Percentiles rank a stretch among this genome's conserved stretches.
phyloP scores from a whole-genome alignment of 2,113 vertebrate genomes.

The Dromiciops gliroides region DNA sequence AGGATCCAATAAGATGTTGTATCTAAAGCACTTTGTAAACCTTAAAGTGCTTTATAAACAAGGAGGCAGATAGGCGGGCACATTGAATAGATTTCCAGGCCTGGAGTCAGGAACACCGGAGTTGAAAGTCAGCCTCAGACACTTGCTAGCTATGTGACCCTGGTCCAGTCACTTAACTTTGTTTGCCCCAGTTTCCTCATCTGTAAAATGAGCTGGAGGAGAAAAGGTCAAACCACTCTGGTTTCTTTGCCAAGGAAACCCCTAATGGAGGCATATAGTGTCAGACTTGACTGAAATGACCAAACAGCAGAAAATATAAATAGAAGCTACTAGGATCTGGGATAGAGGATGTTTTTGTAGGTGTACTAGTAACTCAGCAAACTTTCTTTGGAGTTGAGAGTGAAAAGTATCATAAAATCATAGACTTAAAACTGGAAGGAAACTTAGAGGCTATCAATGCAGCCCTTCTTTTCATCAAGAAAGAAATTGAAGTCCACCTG shows the following conservation, averaged over 20 bases:
- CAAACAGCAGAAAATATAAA: not conserved
- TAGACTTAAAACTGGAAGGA: not conserved
- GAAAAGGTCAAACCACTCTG: too few relatives aligned
- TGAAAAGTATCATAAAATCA: not conserved
- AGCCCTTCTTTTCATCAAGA: not conserved
- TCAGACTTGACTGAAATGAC: too few relatives aligned
- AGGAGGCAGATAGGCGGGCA: too few relatives aligned
- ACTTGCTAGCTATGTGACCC: too few relatives aligned
- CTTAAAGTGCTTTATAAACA: not conserved
- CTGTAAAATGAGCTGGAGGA: too few relatives aligned
- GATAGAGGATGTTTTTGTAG: not conserved
- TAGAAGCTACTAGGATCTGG: not conserved
- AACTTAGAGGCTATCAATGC: not conserved
- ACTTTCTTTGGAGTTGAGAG: not conserved
- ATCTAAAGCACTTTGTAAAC: not conserved
- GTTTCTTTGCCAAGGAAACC: too few relatives aligned
- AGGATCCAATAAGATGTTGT: not conserved
- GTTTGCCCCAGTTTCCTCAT: too few relatives aligned
- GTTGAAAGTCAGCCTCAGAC: too few relatives aligned
- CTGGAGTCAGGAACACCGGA: too few relatives aligned
- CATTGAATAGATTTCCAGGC: too few relatives aligned
- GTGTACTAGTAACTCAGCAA: not conserved
- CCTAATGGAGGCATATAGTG: too few relatives aligned
- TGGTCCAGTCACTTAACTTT: too few relatives aligned
- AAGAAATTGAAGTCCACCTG: not conserved